A percentile compares a stretch with the other conserved stretches of the same genome.
Conservation (phyloP, 2,797 vertebrate species). For the Buceros bicornis region DNA sequence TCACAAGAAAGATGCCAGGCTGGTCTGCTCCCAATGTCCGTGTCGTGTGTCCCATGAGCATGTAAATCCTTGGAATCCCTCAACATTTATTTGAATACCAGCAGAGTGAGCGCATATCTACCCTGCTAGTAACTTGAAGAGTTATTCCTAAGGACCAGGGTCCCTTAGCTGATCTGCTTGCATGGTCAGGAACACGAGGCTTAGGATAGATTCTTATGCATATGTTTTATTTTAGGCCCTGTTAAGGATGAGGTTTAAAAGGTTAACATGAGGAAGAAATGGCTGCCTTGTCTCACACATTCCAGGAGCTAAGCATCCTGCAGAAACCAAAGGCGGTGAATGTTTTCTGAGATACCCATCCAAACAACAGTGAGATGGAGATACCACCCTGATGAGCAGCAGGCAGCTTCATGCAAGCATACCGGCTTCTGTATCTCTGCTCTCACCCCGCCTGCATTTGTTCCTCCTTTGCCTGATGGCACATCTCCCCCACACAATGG, state of each 20-base stretch:
- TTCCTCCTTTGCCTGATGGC: conserved; percentile 63
- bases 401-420: conserved; percentile 33
- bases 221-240: background rate
- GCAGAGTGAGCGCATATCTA: background rate
- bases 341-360: background rate
- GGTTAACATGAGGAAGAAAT: background rate
- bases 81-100: background rate
- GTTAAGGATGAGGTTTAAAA: background rate
- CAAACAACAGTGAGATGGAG: background rate
- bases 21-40: background rate
- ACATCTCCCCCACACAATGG: conserved; percentile 58
- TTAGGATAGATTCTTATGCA: background rate
- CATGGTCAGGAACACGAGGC: background rate
- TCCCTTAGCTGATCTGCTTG: background rate
- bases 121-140: background rate
- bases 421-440: background rate
- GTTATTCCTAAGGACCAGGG: background rate
- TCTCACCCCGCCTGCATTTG: conserved; percentile 58
- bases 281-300: background rate
- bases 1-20: background rate
- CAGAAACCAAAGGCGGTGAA: background rate
- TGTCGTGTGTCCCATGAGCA: background rate
- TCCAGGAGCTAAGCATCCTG: background rate
- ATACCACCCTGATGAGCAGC: conserved; percentile 37
- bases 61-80: background rate